A percentile compares a stretch with the other conserved stretches of the same genome.
phyloP scores from a whole-genome alignment of 2,113 vertebrate genomes.

The Neodontobutis hainanensis region DNA sequence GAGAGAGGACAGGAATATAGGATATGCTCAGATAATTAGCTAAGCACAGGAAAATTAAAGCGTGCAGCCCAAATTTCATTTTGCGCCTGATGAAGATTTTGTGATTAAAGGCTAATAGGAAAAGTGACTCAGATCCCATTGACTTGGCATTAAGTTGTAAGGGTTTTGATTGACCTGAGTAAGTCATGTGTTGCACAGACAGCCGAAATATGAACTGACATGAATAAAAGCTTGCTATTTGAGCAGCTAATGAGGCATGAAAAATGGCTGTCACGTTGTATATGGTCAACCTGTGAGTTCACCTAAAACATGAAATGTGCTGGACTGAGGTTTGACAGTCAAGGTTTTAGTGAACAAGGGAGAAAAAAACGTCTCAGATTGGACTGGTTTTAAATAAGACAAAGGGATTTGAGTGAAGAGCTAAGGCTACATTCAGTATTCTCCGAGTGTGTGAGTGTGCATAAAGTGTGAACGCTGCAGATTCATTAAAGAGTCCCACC shows the following conservation, averaged over 20 bases:
- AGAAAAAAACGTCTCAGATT: slow-evolving; percentile 10
- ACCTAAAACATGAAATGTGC: slow-evolving; percentile 24
- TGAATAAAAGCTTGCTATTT: slow-evolving; percentile 16
- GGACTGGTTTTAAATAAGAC: slow-evolving; percentile 26
- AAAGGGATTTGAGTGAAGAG: neutral
- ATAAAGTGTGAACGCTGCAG: neutral
- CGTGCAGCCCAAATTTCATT: slow-evolving; percentile 9
- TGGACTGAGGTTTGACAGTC: slow-evolving; percentile 29
- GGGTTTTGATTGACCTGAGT: slow-evolving; percentile 10
- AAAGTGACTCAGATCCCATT: slow-evolving; percentile 35
- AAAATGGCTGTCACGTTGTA: slow-evolving; percentile 50
- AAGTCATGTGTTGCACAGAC: neutral
- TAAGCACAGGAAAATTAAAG: slow-evolving; percentile 32
- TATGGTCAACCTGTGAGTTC: slow-evolving; percentile 32
- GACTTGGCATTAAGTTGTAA: slow-evolving; percentile 8
- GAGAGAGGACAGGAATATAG: neutral
- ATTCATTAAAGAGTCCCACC: slow-evolving; percentile 64
- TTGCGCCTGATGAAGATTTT: slow-evolving; percentile 28
- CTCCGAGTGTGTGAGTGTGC: slow-evolving; percentile 1
- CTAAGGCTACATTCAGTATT: slow-evolving; percentile 15
- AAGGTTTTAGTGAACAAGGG: neutral
- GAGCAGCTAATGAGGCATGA: slow-evolving; percentile 31
- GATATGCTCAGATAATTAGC: slow-evolving; percentile 9
- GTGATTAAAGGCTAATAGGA: slow-evolving; percentile 39
- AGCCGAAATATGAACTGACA: neutral